Evolutionary conservation across 2,888 invertebrate species (phyloP), one percentile per base, ranked within the genome.

Genomic region (Aphelenchoides bicaudatus): DNA sequence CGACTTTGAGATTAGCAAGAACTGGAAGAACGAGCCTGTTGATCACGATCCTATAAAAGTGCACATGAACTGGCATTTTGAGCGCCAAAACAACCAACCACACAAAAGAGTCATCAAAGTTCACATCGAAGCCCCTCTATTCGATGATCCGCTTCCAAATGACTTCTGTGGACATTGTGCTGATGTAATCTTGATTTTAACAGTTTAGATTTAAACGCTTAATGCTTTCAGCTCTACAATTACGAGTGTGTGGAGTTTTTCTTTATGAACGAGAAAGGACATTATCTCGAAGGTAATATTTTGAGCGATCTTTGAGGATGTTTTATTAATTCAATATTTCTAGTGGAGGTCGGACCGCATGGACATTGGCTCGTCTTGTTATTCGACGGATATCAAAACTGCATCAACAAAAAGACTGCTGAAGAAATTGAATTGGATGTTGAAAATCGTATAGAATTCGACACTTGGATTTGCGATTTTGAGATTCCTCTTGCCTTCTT

Each of bases 221-320:
- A 43, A 1, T 30, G 25, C 34, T 59, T 73, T 60, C 51, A 74
- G 74, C 73, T 78, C 29, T 78, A 71, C 71, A 67, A 78, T 50
- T 74, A 71, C 62, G 78, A 78, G 81, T 83, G 83, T 58, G 82
- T 82, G 10, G 83, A 84, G 73, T 79, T 81, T 13, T 84, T 84
- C 74, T 83, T 84, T 67, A 77, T 82, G 37, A 81, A 82, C 56
- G 79, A 81, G 25, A 69, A 79, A 31, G 78, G 81, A 4, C 78
- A 82, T 53, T 84, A 84, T 65, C 67, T 83, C 21, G 84, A 79
- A 58, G 64, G n/a, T n/a, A n/a, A n/a, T n/a, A n/a, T n/a, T n/a
- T n/a, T 68, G 2, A 30, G 47, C 39, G n/a, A 21, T n/a, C 16
- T 56, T 3, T 34, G 13, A 6, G 8, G 4, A 21, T 37, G 16